Evolutionary conservation across 2,888 invertebrate genomes (phyloP).

Genomic region (Drosophila atroscutellata): DNA sequence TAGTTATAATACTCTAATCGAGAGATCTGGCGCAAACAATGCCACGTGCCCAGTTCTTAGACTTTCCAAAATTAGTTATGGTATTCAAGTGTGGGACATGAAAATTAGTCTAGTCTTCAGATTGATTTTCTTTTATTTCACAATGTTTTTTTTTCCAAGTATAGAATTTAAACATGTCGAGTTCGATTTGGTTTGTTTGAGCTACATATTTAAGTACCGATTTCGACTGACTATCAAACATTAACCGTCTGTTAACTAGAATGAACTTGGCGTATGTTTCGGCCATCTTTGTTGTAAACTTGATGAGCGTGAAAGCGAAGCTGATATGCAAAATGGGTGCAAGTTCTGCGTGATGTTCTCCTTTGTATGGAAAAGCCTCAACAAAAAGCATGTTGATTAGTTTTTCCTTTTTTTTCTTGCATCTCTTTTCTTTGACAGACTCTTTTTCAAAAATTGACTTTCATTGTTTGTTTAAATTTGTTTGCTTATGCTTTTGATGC

Average conservation of each 20-base stretch:
- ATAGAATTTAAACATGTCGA: neutral
- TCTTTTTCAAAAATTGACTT: conserved; percentile 44
- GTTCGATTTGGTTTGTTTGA: neutral
- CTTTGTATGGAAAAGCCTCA: conserved; percentile 5
- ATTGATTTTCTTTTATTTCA: neutral
- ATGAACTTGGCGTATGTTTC: conserved; percentile 2
- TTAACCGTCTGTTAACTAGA: conserved; percentile 1
- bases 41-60: neutral
- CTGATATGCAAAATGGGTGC: conserved; percentile 10
- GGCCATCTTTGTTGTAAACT: conserved; percentile 14
- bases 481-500: conserved; percentile 47
- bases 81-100: neutral
- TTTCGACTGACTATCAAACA: conserved; percentile 12
- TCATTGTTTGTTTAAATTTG: conserved; percentile 65
- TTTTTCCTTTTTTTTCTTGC: conserved; percentile 28
- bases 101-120: neutral
- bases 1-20: neutral
- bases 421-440: conserved; percentile 17
- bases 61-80: neutral
- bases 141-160: neutral
- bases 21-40: neutral
- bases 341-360: conserved; percentile 22
- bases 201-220: neutral
- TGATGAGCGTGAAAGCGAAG: conserved; percentile 17
- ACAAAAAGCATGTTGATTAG: conserved; percentile 45